Evolutionary conservation across 2,797 vertebrate species (phyloP).

Genomic region (Sarcophilus harrisii): DNA sequence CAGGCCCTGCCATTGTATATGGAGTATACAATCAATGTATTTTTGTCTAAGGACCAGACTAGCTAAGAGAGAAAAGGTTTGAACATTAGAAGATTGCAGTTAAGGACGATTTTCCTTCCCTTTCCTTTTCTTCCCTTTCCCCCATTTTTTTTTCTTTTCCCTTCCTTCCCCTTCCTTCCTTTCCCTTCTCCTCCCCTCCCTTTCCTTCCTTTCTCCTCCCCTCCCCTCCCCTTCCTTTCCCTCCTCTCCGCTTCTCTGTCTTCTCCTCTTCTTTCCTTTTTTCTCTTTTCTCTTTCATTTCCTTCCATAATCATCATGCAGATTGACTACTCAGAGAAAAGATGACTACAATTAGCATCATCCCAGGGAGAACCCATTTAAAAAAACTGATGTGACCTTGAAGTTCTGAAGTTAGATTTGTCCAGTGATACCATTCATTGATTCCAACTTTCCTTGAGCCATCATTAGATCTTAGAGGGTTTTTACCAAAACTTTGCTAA

Average conservation of each 20-base stretch:
- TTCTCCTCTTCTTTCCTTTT: background rate
- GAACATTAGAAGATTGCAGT: background rate
- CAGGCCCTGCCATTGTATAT: background rate
- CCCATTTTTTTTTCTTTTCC: background rate
- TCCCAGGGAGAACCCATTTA: background rate
- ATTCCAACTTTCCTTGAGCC: background rate
- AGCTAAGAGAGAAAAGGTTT: background rate
- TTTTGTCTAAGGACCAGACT: background rate
- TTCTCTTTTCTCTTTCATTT: background rate
- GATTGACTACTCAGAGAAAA: background rate
- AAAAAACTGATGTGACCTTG: background rate
- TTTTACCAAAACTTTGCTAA: background rate
- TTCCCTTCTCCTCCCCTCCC: too few species aligned
- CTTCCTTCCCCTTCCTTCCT: conserved; percentile 27
- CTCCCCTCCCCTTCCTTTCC: background rate
- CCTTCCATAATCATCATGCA: background rate
- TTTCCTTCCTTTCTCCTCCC: too few species aligned
- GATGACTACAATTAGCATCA: background rate
- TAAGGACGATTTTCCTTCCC: background rate
- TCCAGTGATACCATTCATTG: background rate
- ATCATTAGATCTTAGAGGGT: conserved; percentile 42
- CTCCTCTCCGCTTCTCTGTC: background rate
- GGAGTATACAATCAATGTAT: background rate
- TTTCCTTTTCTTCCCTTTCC: background rate
- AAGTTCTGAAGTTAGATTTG: background rate